Conservation (phyloP, 2,888 invertebrate genomes). For the Hemistola chrysoprasaria region DNA sequence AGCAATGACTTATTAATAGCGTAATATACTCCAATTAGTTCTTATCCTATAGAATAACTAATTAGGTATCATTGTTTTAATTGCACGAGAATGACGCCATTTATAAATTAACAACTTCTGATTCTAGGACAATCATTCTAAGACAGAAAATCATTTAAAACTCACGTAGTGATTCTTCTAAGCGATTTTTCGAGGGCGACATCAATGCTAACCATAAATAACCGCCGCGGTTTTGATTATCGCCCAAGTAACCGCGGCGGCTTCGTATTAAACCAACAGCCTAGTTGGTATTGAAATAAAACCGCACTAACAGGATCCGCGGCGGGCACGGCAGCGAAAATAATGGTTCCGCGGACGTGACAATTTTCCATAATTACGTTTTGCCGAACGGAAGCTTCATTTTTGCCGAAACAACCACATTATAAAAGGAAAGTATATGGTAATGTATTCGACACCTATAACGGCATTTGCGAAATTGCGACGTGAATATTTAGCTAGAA, state of each 20-base stretch:
- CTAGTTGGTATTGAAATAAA: too few relatives aligned
- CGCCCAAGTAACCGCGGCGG: too few relatives aligned
- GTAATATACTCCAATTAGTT: not conserved
- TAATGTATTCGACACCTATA: conserved; percentile 11
- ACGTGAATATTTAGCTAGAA: not conserved
- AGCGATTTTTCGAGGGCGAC: too few relatives aligned
- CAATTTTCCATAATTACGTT: conserved; percentile 24
- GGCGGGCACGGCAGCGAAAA: too few relatives aligned
- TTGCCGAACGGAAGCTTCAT: conserved; percentile 24
- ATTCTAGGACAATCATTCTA: conserved; percentile 5
- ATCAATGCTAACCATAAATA: too few relatives aligned
- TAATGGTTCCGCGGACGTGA: conserved; percentile 18
- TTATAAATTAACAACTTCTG: conserved; percentile 1
- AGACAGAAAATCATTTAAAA: too few relatives aligned
- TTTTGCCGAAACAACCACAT: conserved; percentile 13
- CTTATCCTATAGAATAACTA: not conserved
- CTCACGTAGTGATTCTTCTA: too few relatives aligned
- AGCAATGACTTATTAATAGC: too few relatives aligned
- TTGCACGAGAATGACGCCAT: conserved; percentile 2
- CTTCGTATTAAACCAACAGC: too few relatives aligned
- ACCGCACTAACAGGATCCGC: too few relatives aligned
- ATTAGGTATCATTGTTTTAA: not conserved
- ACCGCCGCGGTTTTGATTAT: too few relatives aligned
- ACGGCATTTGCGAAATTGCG: conserved; percentile 14
- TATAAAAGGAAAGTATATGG: conserved; percentile 14